Conservation (phyloP, 2,797 vertebrate species). For the Hoplostethus atlanticus region DNA sequence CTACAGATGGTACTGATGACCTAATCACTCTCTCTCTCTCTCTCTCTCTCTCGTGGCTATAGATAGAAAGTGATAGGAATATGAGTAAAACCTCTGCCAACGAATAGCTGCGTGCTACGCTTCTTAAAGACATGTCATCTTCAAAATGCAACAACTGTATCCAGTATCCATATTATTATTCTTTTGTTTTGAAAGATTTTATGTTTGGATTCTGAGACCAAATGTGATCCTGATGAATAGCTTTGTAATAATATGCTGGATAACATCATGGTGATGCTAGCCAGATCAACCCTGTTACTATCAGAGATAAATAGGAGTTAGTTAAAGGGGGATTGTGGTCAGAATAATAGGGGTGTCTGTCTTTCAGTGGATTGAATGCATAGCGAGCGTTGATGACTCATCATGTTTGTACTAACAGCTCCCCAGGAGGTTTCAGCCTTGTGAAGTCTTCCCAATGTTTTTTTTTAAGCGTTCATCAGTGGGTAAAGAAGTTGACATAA, state of each 20-base stretch:
- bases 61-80: conserved; percentile 33
- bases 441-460: conserved; percentile 33
- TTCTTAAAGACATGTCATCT: conserved; percentile 31
- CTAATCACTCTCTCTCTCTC: conserved; percentile 30
- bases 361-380: conserved; percentile 40
- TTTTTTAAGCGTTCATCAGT: conserved; percentile 41
- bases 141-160: conserved; percentile 41
- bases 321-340: conserved; percentile 20
- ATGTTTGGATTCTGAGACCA: neutral
- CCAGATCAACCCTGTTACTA: conserved; percentile 18
- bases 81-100: conserved; percentile 39
- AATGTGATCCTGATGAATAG: conserved; percentile 4
- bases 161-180: neutral
- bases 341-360: conserved; percentile 36
- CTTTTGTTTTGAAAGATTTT: neutral
- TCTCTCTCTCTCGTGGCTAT: conserved; percentile 33
- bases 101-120: neutral
- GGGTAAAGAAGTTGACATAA: conserved; percentile 48
- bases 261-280: conserved; percentile 21
- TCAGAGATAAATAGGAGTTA: too few relatives aligned
- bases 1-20: conserved; percentile 46
- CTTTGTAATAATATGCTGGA: conserved; percentile 6
- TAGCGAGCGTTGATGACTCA: conserved; percentile 63
- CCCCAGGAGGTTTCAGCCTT: conserved; percentile 43
- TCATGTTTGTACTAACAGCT: conserved; percentile 43